A percentile compares a stretch with the other conserved stretches of the same genome.
Conservation (phyloP, 2,888 invertebrate species). For the Catocala sponsa region DNA sequence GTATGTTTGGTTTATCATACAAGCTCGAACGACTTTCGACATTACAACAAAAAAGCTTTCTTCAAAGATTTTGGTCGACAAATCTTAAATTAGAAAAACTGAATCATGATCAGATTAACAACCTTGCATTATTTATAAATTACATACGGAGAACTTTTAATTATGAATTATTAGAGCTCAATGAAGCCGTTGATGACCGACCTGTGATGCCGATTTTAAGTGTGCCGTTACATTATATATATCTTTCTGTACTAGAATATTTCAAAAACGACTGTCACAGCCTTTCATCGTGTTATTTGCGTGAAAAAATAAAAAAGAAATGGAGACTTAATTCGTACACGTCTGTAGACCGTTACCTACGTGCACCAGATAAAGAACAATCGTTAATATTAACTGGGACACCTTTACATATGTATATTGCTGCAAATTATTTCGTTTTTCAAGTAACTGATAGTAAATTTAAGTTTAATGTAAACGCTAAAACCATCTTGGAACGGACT, state of each 20-base stretch:
- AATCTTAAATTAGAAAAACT: conserved; percentile 56
- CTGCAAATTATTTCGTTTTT: conserved; percentile 55
- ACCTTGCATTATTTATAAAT: conserved; percentile 50
- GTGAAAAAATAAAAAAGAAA: conserved; percentile 47
- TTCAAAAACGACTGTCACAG: conserved; percentile 54
- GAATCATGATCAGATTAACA: conserved; percentile 56
- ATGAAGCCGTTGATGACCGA: conserved; percentile 31
- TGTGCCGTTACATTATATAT: conserved; percentile 52
- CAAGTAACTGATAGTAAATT: conserved; percentile 51
- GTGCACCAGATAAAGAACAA: conserved; percentile 43
- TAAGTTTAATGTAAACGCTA: conserved; percentile 38
- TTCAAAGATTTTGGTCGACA: conserved; percentile 55
- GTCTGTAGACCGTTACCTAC: conserved; percentile 46
- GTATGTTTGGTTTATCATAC: conserved; percentile 44
- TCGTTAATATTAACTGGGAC: conserved; percentile 54
- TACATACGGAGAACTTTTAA: conserved; percentile 40
- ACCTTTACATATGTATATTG: conserved; percentile 60
- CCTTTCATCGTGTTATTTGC: conserved; percentile 46
- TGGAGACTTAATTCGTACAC: conserved; percentile 46
- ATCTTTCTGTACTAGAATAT: conserved; percentile 45
- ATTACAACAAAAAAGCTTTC: conserved; percentile 48
- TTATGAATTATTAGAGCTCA: conserved; percentile 7
- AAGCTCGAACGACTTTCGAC: conserved; percentile 46
- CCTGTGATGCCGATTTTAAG: conserved; percentile 51
- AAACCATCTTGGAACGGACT: conserved; percentile 43